A percentile compares a stretch with the other conserved stretches of the same genome.
Evolutionary conservation across 2,888 invertebrate species (phyloP).

Genomic region (Laspeyria flexula): DNA sequence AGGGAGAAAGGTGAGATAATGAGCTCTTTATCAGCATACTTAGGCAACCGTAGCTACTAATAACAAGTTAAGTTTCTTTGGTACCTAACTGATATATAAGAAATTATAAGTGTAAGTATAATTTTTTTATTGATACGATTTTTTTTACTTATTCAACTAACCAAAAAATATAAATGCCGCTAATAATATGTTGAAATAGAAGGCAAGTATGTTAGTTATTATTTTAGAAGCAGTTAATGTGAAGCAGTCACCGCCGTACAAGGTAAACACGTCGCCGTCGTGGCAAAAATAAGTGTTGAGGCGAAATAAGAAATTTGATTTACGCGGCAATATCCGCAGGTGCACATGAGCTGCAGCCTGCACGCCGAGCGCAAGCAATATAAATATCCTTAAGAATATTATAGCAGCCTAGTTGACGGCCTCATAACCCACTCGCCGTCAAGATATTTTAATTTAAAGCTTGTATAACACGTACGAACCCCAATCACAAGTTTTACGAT

Average conservation of each 20-base stretch:
- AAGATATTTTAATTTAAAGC: slow-evolving; percentile 62
- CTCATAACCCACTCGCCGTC: slow-evolving; percentile 51
- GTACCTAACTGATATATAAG: too few species aligned
- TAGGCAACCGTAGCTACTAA: too few species aligned
- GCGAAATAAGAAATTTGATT: slow-evolving; percentile 79
- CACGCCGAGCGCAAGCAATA: slow-evolving; percentile 40
- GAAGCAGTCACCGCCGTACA: slow-evolving; percentile 5
- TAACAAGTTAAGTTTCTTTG: too few species aligned
- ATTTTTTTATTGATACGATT: too few species aligned
- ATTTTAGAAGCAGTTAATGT: slow-evolving; percentile 13
- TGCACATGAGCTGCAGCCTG: slow-evolving; percentile 67
- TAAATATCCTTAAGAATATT: slow-evolving; percentile 54
- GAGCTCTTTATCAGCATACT: too few species aligned
- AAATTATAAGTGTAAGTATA: too few species aligned
- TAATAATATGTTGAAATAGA: too few species aligned
- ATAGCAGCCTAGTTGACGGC: slow-evolving; percentile 53
- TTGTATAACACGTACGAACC: slow-evolving; percentile 44
- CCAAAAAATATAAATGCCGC: too few species aligned
- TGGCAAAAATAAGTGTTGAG: slow-evolving; percentile 63
- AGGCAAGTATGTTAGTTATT: slow-evolving; percentile 17
- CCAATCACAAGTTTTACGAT: slow-evolving; percentile 55
- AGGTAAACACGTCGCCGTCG: slow-evolving; percentile 39
- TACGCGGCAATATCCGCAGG: slow-evolving; percentile 80
- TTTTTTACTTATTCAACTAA: too few species aligned
- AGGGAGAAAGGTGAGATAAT: too few species aligned